phyloP scores from a whole-genome alignment of 2,797 vertebrate genomes.

The Chanos chanos region DNA sequence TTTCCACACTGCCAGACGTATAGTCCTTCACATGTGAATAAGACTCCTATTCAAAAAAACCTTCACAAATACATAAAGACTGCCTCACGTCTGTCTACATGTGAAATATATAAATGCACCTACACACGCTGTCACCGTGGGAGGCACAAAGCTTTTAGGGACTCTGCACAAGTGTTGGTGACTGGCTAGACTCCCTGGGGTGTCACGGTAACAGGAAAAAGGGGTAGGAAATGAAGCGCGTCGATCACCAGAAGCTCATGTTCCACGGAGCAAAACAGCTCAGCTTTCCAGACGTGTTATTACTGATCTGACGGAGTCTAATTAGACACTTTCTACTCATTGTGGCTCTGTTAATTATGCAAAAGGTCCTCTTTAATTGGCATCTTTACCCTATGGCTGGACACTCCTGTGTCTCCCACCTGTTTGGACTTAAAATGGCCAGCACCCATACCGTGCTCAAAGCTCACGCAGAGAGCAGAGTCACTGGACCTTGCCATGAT shows the following conservation, averaged over 20 bases:
- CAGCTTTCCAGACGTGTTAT: constrained; percentile 32
- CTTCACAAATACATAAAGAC: neutral
- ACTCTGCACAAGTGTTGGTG: neutral
- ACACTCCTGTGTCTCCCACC: neutral
- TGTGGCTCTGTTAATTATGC: constrained; percentile 34
- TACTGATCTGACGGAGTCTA: constrained; percentile 24
- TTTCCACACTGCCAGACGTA: too few species aligned
- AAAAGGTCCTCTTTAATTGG: constrained; percentile 18
- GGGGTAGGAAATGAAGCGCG: constrained; percentile 6
- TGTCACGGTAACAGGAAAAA: constrained; percentile 17
- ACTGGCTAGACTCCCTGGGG: constrained; percentile 17
- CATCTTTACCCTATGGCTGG: constrained; percentile 1
- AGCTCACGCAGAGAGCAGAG: neutral
- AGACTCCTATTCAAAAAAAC: too few species aligned
- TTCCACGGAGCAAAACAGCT: constrained; percentile 16
- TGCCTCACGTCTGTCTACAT: too few species aligned
- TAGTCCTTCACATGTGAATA: too few species aligned
- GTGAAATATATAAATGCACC: too few species aligned
- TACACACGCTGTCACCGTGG: too few species aligned
- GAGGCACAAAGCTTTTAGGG: neutral
- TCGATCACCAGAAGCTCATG: constrained; percentile 14
- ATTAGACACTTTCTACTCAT: constrained; percentile 30
- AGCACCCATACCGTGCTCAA: neutral
- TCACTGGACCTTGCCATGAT: neutral
- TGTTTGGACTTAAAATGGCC: constrained; percentile 7